Percentiles rank a stretch among this genome's conserved stretches.
Evolutionary conservation across 2,113 vertebrate genomes (phyloP).

Genomic region (Camelus bactrianus): DNA sequence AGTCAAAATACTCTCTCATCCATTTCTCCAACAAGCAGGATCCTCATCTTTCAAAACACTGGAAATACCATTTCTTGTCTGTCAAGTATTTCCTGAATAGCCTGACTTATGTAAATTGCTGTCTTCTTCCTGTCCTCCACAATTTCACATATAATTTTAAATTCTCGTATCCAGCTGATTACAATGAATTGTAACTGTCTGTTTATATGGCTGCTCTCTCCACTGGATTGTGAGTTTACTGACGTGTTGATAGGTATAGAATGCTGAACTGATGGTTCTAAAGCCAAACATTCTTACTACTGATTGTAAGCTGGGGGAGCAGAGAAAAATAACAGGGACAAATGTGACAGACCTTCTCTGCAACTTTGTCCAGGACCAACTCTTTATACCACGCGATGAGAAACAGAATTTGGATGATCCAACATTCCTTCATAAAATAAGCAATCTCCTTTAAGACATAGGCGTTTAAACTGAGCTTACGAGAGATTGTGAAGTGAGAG

Average conservation of each 20-base stretch:
- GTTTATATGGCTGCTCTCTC: neutral
- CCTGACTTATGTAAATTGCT: neutral
- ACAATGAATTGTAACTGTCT: neutral
- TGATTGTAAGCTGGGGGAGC: neutral
- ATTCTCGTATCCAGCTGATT: neutral
- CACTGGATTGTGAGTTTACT: neutral
- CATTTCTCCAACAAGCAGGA: neutral
- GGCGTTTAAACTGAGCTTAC: constrained; percentile 34
- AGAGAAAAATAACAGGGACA: neutral
- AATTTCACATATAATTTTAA: neutral
- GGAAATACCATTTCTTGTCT: neutral
- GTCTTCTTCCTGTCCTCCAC: neutral
- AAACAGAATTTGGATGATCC: neutral
- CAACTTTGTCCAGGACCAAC: neutral
- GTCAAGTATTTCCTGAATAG: neutral
- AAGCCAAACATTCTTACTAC: neutral
- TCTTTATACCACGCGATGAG: neutral
- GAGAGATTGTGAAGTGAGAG: constrained; percentile 51
- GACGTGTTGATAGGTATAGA: neutral
- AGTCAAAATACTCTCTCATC: neutral
- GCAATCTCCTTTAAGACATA: neutral
- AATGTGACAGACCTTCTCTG: neutral
- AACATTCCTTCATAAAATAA: constrained; percentile 55
- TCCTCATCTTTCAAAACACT: neutral
- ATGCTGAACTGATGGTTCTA: neutral